Conservation (phyloP, 2,888 invertebrate genomes). For the Parnassius mnemosyne region DNA sequence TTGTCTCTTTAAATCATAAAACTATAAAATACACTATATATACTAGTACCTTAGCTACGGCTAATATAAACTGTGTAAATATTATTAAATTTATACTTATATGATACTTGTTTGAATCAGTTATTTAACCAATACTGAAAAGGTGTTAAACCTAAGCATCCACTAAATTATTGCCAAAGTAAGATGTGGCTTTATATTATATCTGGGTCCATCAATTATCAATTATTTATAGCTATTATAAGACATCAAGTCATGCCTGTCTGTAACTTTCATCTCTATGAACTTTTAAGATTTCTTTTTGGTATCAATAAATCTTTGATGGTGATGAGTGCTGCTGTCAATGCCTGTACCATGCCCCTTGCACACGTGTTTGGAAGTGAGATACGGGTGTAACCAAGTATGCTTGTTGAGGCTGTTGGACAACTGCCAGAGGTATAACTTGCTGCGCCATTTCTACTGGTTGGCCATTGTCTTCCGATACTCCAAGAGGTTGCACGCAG, state of each 20-base stretch:
- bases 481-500: slow-evolving; percentile 73
- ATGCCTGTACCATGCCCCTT: slow-evolving; percentile 81
- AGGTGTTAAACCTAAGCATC: slow-evolving; percentile 66
- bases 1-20: slow-evolving; percentile 36
- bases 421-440: slow-evolving; percentile 83
- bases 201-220: slow-evolving; percentile 39
- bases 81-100: slow-evolving; percentile 66
- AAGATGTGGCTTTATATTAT: slow-evolving; percentile 51
- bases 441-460: slow-evolving; percentile 83
- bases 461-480: slow-evolving; percentile 73
- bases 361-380: slow-evolving; percentile 83
- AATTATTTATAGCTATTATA: slow-evolving; percentile 28
- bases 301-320: slow-evolving; percentile 32
- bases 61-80: slow-evolving; percentile 71
- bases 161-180: slow-evolving; percentile 72
- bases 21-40: slow-evolving; percentile 65
- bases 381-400: slow-evolving; percentile 84
- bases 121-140: slow-evolving; percentile 74
- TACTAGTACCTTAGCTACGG: slow-evolving; percentile 67
- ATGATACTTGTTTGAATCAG: slow-evolving; percentile 61
- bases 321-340: slow-evolving; percentile 48
- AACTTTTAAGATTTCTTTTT: slow-evolving; percentile 36
- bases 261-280: slow-evolving; percentile 29
- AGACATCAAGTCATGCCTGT: slow-evolving; percentile 3
- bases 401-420: slow-evolving; percentile 83